phyloP scores from a whole-genome alignment of 1,140 invertebrate genomes.

The Diuraphis noxia region DNA sequence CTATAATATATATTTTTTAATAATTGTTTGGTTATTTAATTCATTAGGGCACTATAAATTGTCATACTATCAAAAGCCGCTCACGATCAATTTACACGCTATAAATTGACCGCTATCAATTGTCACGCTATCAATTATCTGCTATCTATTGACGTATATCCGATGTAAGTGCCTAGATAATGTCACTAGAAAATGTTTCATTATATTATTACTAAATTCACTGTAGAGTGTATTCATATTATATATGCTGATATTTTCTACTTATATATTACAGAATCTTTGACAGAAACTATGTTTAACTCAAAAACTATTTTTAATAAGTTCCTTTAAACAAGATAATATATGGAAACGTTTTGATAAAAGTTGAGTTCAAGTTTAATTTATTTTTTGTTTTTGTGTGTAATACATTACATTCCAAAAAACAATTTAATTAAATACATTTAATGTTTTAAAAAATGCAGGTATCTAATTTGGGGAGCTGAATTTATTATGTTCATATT shows the following conservation, averaged over 20 bases:
- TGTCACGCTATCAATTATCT: no score
- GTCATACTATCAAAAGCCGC: no score
- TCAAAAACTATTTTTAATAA: slow-evolving; percentile 1
- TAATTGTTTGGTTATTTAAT: no score
- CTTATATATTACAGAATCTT: neutral
- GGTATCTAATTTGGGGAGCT: neutral
- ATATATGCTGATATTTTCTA: neutral
- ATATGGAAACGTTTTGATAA: neutral
- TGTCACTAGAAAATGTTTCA: no score
- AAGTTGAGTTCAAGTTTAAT: neutral
- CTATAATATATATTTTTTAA: no score
- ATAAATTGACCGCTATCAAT: no score
- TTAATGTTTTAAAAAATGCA: neutral
- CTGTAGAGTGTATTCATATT: neutral
- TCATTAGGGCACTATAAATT: no score
- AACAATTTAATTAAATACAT: neutral
- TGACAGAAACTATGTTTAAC: neutral
- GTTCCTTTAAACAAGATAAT: neutral
- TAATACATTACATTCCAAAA: neutral
- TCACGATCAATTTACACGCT: no score
- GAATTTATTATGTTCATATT: neutral
- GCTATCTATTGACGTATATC: no score
- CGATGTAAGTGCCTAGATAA: no score
- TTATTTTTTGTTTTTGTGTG: neutral
- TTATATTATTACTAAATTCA: neutral